Evolutionary conservation across 1,140 invertebrate species (phyloP), one percentile per base, ranked within the genome.

Genomic region (Daktulosphaira vitifoliae): DNA sequence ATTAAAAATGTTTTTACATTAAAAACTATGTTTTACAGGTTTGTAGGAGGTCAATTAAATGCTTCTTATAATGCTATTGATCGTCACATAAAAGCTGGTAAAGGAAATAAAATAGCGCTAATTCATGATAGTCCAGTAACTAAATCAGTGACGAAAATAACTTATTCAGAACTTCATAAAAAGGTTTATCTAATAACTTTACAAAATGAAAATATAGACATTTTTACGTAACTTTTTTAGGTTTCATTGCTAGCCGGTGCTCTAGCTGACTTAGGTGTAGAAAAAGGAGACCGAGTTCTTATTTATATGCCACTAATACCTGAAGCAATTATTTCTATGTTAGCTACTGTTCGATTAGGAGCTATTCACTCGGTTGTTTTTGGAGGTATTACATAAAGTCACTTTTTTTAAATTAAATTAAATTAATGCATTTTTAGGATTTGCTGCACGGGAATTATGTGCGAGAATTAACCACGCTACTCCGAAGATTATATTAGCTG

Each of bases 301-400:
- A 91, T 95, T 67, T 95, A 93, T 73, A 94, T 95, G 90, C 91
- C 91, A 0, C 78, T 93, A 7, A 87, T 94, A 38, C 90, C 90
- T 0, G 89, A 94, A 77, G 85, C 89, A 0, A 81, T 93, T 26
- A 81, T 92, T 26, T 83, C 90, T 0, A 92, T 94, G 83, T 73
- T 94, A 65, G 90, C 90, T 0, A 84, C 83, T 1, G 87, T 82
- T 4, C 78, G 91, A 38, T 76, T 94, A 13, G 91, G 91, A 1
- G 91, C 89, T 5, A 77, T 92, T 11, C 90, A 95, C 72, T 92
- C 89, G 0, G 84, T 92, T 3, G 89, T 93, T 8, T 92, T 93
- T 74, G 90, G 90, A 71, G 90, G 87, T 87, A 75, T 33, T 11
- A 33, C 11, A 33, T 6, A 33, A 33, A 33, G 11, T 33, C 29